Base-by-base conservation (phyloP, 2,888 invertebrate species). In the Oxytorus armatus region DNA sequence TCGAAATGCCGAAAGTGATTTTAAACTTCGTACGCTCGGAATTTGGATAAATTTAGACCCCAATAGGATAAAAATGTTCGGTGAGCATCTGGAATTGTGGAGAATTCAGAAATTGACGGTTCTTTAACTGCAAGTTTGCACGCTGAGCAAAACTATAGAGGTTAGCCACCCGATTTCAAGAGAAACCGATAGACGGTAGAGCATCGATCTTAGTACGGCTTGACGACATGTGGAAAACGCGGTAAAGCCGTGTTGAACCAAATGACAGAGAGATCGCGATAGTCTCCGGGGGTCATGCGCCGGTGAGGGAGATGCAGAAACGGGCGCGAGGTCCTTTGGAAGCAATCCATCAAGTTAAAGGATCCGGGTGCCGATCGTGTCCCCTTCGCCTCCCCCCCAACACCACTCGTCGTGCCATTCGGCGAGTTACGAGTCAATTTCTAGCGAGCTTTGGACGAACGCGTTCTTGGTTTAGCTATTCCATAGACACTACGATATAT, bases 381-480 rank as follows among this genome's bases (percentile, higher is more conserved):
- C 59, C 63, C 55, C 65, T 23, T n/a, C 23, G 11, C 14, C 21
- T 51, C 23, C 21, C 14, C 1, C 57, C 39, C 18, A 5, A 10
- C 74, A 44, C n/a, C n/a, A n/a, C n/a, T n/a, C n/a, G n/a, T n/a
- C n/a, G n/a, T n/a, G n/a, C n/a, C n/a, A n/a, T n/a, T n/a, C n/a
- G n/a, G 75, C 77, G 77, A 78, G 82, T 81, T 81, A 82, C 82
- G 82, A 82, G 82, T 82, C 84, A 81, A 84, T 84, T 84, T 80
- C 76, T 77, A 42, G 49, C 65, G 49, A 74, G 69, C 42, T 36
- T 36, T 75, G 39, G 51, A 18, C 57, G 39, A 42, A 7, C 49
- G 47, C 42, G 33, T 57, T 4, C 16, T 8, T 29, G 18, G 10
- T 11, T 36, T 21, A 25, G 53, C 25, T 63, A 51, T 63, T 69